Evolutionary conservation across 1,140 invertebrate species (phyloP), one percentile per base, ranked within the genome.

Genomic region (Hyles vespertilio): DNA sequence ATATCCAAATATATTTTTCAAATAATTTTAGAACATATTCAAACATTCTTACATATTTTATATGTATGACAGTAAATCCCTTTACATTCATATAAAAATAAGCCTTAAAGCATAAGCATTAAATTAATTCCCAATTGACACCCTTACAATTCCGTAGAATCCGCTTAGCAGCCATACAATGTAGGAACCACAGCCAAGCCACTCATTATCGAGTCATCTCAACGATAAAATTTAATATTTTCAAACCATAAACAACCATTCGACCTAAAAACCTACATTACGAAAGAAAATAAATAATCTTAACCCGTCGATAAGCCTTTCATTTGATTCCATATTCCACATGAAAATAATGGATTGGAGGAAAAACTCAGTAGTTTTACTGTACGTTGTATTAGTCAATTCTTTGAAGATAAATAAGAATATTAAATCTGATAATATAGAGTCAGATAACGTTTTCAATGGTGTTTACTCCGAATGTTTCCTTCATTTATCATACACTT

Each of bases 401-500:
- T 11, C 51, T 52, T 5, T 52, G 36, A 34, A 32, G 5, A 40
- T 52, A 36, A 11, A 34, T 7, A 36, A 7, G 32, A 63, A 77
- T 66, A 55, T 59, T 32, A 61, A 70, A 32, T 49, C 54, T 52
- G 50, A 47, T 36, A 47, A 58, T 62, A 62, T 51, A 73, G 71
- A 57, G 5, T 62, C 70, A n/a, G 70, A 77, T 51, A 59, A 78
- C 69, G 79, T 77, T 6, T 89, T 87, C 55, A 63, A 81, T 61
- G 84, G 84, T 67, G 89, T 90, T 56, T 91, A 91, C 73, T 73
- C 81, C 6, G 84, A 89, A 67, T 90, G 89, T 72, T 72, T 89
- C 58, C 58, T 84, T 33, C 72, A 81, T 62, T 72, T 92, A 1
- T 92, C 92, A 0, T 82, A 90, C 5, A 61, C 68, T 10, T 92